phyloP scores from a whole-genome alignment of 1,140 invertebrate species.

The Melipona quadrifasciata region DNA sequence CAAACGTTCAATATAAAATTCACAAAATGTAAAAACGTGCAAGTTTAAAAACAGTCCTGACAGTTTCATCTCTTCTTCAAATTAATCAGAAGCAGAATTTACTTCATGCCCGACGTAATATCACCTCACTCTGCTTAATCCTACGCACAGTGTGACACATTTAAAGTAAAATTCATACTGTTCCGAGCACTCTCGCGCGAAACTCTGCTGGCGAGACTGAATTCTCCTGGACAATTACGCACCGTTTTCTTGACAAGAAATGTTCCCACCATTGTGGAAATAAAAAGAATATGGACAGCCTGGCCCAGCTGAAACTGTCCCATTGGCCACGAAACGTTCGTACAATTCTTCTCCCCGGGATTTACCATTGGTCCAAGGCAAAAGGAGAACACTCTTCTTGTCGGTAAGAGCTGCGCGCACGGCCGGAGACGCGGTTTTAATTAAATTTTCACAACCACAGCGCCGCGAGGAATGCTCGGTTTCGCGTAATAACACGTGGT shows the following conservation, averaged over 20 bases:
- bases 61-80: background rate
- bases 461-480: slow-evolving; percentile 43
- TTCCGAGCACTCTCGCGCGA: background rate
- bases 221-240: background rate
- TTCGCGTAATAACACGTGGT: slow-evolving; percentile 51
- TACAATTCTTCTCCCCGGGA: background rate
- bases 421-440: slow-evolving; percentile 61
- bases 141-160: background rate
- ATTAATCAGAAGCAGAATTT: background rate
- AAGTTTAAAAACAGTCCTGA: background rate
- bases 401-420: too few relatives aligned
- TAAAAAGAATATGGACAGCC: too few relatives aligned
- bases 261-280: background rate
- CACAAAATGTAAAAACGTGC: background rate
- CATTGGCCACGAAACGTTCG: background rate
- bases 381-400: slow-evolving; percentile 12
- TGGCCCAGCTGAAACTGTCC: background rate
- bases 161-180: background rate
- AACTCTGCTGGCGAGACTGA: background rate
- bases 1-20: background rate
- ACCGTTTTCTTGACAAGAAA: background rate
- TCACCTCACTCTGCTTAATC: background rate
- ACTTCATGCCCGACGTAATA: background rate
- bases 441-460: slow-evolving; percentile 70
- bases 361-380: slow-evolving; percentile 14